Conservation (phyloP, 2,888 invertebrate species). For the Rhingia campestris region DNA sequence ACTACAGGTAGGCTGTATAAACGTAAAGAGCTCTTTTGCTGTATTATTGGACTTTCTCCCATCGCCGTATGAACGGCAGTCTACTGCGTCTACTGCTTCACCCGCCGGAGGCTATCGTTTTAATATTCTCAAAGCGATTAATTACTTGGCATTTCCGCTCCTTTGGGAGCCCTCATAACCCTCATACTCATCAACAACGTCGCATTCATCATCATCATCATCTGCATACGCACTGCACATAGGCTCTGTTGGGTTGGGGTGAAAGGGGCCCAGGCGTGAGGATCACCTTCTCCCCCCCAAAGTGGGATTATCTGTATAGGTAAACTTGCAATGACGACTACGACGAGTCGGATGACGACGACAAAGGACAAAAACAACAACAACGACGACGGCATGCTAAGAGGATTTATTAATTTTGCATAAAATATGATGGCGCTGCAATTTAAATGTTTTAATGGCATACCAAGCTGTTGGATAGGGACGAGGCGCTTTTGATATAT, state of each 20-base stretch:
- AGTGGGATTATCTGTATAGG: slow-evolving; percentile 20
- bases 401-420: slow-evolving; percentile 65
- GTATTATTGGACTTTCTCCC: slow-evolving; percentile 41
- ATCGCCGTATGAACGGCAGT: slow-evolving; percentile 1
- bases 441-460: slow-evolving; percentile 64
- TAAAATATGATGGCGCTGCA: slow-evolving; percentile 64
- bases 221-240: slow-evolving; percentile 32
- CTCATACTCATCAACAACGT: slow-evolving; percentile 38
- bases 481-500: slow-evolving; percentile 35
- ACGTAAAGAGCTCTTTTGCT: neutral
- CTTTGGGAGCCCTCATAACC: slow-evolving; percentile 51
- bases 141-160: slow-evolving; percentile 75
- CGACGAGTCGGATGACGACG: slow-evolving; percentile 5
- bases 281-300: slow-evolving; percentile 22
- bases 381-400: slow-evolving; percentile 8
- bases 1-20: slow-evolving; percentile 17
- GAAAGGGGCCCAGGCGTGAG: slow-evolving; percentile 11
- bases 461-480: slow-evolving; percentile 34
- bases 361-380: too few species aligned
- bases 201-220: slow-evolving; percentile 40
- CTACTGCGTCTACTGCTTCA: slow-evolving; percentile 5
- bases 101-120: slow-evolving; percentile 61
- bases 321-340: slow-evolving; percentile 8
- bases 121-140: slow-evolving; percentile 78
- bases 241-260: slow-evolving; percentile 5